Evolutionary conservation across 2,888 invertebrate species (phyloP).

Genomic region (Amphipyra berbera): DNA sequence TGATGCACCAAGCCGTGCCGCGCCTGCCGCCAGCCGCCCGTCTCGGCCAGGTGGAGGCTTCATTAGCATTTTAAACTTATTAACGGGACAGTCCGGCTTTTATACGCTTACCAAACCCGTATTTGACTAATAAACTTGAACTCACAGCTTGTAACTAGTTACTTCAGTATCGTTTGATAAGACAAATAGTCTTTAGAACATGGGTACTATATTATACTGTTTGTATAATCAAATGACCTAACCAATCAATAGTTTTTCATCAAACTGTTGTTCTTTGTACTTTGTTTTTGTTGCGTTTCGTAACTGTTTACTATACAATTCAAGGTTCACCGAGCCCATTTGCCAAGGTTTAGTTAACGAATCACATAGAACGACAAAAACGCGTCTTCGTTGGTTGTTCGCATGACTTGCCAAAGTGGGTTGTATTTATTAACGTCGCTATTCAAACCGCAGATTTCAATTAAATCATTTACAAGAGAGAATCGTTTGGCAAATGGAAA

Average conservation of each 20-base stretch:
- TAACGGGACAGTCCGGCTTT: conserved; percentile 78
- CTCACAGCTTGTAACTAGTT: conserved; percentile 51
- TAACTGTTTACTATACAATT: conserved; percentile 70
- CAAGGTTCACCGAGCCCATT: conserved; percentile 76
- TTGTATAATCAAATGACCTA: conserved; percentile 24
- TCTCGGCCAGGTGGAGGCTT: conserved; percentile 75
- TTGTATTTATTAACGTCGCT: conserved; percentile 40
- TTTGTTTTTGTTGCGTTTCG: conserved; percentile 72
- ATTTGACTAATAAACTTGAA: conserved; percentile 70
- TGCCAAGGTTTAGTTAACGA: conserved; percentile 75
- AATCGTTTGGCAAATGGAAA: conserved; percentile 31
- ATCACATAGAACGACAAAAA: conserved; percentile 69
- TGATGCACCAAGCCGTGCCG: conserved; percentile 48
- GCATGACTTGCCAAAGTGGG: conserved; percentile 66
- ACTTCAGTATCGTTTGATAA: conserved; percentile 45
- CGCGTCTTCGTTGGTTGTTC: conserved; percentile 59
- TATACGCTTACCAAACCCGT: conserved; percentile 69
- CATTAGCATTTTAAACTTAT: conserved; percentile 84
- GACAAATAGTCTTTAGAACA: conserved; percentile 12
- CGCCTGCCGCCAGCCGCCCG: conserved; percentile 21
- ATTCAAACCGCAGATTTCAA: conserved; percentile 48
- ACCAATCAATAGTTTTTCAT: conserved; percentile 34
- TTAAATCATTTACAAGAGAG: conserved; percentile 44
- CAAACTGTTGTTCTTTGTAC: conserved; percentile 59
- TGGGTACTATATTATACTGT: conserved; percentile 16